Evolutionary conservation across 2,888 invertebrate genomes (phyloP).

Genomic region (Protophormia terraenovae): DNA sequence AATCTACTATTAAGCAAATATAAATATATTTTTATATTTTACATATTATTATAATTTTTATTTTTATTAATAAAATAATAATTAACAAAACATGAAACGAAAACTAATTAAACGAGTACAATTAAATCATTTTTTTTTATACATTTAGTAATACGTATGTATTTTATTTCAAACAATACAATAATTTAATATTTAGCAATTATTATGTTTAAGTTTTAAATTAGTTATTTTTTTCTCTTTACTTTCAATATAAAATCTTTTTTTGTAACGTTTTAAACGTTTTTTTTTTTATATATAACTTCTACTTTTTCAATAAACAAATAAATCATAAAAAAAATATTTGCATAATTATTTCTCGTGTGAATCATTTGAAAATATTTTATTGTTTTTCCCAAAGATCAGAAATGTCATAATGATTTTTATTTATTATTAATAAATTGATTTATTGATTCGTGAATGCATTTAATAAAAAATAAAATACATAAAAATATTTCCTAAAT

Average conservation of each 20-base stretch:
- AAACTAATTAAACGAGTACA: constrained; percentile 46
- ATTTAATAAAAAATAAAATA: constrained; percentile 18
- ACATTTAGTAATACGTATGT: neutral
- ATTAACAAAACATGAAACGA: neutral
- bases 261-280: constrained; percentile 38
- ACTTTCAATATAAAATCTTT: neutral
- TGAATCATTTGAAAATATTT: neutral
- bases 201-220: constrained; percentile 19
- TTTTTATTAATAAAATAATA: neutral
- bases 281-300: neutral
- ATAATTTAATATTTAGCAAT: constrained; percentile 20
- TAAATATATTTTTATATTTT: constrained; percentile 52
- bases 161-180: constrained; percentile 2
- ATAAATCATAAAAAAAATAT: no score
- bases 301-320: constrained; percentile 11
- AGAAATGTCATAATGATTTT: neutral
- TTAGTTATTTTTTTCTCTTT: neutral
- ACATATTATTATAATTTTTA: constrained; percentile 21
- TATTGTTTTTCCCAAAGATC: neutral
- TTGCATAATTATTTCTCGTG: neutral
- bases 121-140: constrained; percentile 16
- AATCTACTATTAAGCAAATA: constrained; percentile 5
- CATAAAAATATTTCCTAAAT: neutral
- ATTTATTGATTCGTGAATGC: constrained; percentile 2
- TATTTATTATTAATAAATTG: constrained; percentile 30